Percentiles rank a stretch among this genome's conserved stretches.
phyloP scores from a whole-genome alignment of 1,140 invertebrate genomes.

The Pararge aegeria region DNA sequence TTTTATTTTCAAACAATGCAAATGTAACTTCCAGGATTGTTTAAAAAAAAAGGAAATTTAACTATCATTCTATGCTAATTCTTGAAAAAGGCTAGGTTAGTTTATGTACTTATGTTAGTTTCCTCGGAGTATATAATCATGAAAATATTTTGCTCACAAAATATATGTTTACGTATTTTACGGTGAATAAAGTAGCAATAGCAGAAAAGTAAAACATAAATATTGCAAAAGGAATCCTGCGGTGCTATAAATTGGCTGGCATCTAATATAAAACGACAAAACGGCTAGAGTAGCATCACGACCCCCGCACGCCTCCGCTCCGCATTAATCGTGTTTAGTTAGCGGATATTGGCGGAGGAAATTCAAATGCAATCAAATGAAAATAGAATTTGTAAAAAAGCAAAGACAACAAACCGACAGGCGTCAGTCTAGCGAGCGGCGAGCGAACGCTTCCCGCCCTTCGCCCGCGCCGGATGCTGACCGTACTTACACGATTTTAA shows the following conservation, averaged over 20 bases:
- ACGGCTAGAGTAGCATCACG: slow-evolving; percentile 53
- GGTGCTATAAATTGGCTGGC: slow-evolving; percentile 69
- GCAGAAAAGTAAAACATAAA: slow-evolving; percentile 22
- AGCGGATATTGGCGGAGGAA: slow-evolving; percentile 80
- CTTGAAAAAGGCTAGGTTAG: too few relatives aligned
- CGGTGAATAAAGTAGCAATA: slow-evolving; percentile 3
- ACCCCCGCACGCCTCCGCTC: slow-evolving; percentile 52
- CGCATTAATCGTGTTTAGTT: slow-evolving; percentile 81
- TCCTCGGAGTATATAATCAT: too few relatives aligned
- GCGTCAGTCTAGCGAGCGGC: slow-evolving; percentile 74
- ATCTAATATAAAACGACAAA: slow-evolving; percentile 77
- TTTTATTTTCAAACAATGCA: too few relatives aligned
- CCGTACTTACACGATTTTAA: slow-evolving; percentile 80
- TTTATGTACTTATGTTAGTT: too few relatives aligned
- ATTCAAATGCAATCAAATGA: slow-evolving; percentile 81
- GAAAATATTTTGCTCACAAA: too few relatives aligned
- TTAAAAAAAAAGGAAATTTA: too few relatives aligned
- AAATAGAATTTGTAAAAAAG: slow-evolving; percentile 78
- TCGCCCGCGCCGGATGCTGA: slow-evolving; percentile 59
- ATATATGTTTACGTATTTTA: slow-evolving; percentile 6
- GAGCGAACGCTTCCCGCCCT: slow-evolving; percentile 51
- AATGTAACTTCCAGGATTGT: too few relatives aligned
- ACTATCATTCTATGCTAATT: too few relatives aligned
- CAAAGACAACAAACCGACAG: slow-evolving; percentile 77
- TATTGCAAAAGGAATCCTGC: slow-evolving; percentile 52